Conservation (phyloP, 2,888 invertebrate genomes). For the Ornithoptera priamus region DNA sequence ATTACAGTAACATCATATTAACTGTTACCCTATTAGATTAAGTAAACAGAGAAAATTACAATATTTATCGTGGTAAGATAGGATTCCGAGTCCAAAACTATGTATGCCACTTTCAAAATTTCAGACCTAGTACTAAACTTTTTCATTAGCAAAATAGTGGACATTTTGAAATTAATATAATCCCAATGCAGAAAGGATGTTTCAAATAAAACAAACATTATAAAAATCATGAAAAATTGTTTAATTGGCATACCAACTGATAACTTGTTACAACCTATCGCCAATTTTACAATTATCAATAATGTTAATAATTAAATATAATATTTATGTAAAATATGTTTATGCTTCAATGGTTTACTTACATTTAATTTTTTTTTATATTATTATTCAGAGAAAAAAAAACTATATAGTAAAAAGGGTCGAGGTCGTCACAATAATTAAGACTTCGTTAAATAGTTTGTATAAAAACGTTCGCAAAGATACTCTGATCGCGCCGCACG, state of each 20-base stretch:
- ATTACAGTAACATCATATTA: too few relatives aligned
- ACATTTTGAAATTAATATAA: too few relatives aligned
- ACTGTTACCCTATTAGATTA: too few relatives aligned
- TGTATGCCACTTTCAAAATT: too few relatives aligned
- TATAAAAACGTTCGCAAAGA: conserved; percentile 62
- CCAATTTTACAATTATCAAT: conserved; percentile 80
- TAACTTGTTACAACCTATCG: conserved; percentile 79
- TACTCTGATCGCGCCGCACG: conserved; percentile 25
- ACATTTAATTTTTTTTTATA: conserved; percentile 76
- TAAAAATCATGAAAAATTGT: conserved; percentile 81
- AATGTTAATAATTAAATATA: conserved; percentile 80
- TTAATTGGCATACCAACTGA: conserved; percentile 79
- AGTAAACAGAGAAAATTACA: too few relatives aligned
- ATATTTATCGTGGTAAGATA: too few relatives aligned
- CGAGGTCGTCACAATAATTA: conserved; percentile 58
- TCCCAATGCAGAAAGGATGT: background rate
- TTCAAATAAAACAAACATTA: conserved; percentile 59
- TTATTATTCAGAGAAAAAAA: conserved; percentile 75
- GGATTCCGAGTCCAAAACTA: too few relatives aligned
- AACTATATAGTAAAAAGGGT: conserved; percentile 60
- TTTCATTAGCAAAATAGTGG: too few relatives aligned
- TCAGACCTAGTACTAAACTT: too few relatives aligned
- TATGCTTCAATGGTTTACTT: conserved; percentile 79
- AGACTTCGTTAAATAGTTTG: conserved; percentile 67
- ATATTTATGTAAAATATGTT: conserved; percentile 80